Percentiles rank a stretch among this genome's conserved stretches.
These are phyloP conservation scores for Eulimnadia texana DNA, from an alignment of 1,140 invertebrate species.

Conservation along the genomic window DNA sequence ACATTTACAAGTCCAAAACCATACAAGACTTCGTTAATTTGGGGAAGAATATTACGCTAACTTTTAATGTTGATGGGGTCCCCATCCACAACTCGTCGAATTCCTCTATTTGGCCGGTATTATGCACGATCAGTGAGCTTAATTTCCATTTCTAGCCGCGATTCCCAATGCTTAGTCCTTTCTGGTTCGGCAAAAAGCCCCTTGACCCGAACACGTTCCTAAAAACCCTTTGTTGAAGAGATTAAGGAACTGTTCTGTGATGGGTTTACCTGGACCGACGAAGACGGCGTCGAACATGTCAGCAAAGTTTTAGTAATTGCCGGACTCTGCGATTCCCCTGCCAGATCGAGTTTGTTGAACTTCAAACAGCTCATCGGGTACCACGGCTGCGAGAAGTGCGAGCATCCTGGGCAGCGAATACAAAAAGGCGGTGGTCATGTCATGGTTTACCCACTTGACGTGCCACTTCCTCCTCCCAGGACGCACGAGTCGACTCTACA, in stretches of 20 bases:
- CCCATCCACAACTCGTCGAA: constrained; percentile 12
- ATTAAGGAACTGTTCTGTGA: background rate
- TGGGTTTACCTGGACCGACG: background rate
- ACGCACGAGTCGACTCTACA: background rate
- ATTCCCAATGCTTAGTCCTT: background rate
- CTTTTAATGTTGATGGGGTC: constrained; percentile 16
- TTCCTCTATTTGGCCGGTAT: constrained; percentile 10
- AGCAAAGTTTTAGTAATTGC: background rate
- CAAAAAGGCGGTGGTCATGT: background rate
- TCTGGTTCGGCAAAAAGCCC: background rate
- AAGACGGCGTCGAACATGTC: background rate
- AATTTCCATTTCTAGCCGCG: too few species aligned
- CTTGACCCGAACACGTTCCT: background rate
- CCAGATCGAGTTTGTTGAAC: background rate
- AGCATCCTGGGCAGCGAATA: background rate
- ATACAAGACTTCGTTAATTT: background rate
- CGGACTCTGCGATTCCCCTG: background rate
- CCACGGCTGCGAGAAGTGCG: background rate
- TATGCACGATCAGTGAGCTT: constrained; percentile 10
- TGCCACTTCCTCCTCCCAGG: background rate
- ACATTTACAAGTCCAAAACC: background rate
- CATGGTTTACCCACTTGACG: background rate
- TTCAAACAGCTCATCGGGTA: background rate
- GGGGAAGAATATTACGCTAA: constrained; percentile 9
- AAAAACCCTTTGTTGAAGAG: background rate